Conservation (phyloP, 1,140 invertebrate genomes). For the Eurytemora carolleeae region DNA sequence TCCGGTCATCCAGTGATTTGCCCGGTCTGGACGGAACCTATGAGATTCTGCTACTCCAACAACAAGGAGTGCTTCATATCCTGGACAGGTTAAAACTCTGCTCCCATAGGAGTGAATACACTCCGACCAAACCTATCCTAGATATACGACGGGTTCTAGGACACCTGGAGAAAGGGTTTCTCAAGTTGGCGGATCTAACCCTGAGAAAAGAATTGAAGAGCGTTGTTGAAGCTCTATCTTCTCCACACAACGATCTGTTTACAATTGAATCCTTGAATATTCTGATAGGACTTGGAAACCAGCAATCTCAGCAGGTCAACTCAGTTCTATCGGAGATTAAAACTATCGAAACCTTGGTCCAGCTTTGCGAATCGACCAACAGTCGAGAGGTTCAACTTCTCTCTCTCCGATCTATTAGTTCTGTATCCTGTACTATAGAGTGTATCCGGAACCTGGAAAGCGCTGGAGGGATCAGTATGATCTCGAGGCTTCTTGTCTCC, state of each 20-base stretch:
- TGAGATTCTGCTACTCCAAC: conserved; percentile 12
- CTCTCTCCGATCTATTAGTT: conserved; percentile 49
- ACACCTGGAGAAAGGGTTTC: conserved; percentile 21
- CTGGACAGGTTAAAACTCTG: conserved; percentile 14
- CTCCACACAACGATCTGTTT: conserved; percentile 18
- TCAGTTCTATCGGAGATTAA: conserved; percentile 38
- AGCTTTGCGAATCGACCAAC: conserved; percentile 28
- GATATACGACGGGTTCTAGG: conserved; percentile 5
- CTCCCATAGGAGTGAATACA: conserved; percentile 11
- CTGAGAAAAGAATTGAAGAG: conserved; percentile 22
- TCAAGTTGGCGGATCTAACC: conserved; percentile 28
- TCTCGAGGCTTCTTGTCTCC: conserved; percentile 46
- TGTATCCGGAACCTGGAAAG: conserved; percentile 52
- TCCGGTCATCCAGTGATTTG: no score
- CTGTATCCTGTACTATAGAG: conserved; percentile 49
- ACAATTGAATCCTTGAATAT: conserved; percentile 18
- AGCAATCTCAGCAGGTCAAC: conserved; percentile 36
- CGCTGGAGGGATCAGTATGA: conserved; percentile 24
- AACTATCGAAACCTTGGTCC: conserved; percentile 38
- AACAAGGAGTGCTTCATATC: conserved; percentile 8
- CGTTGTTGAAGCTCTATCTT: background rate
- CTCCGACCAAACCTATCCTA: conserved; percentile 6
- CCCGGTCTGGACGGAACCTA: conserved; percentile 7
- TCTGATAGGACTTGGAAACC: conserved; percentile 20
- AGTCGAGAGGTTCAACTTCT: conserved; percentile 35